Evolutionary conservation across 2,113 vertebrate species (phyloP), one percentile per base, ranked within the genome.

Genomic region (Falco punctatus): DNA sequence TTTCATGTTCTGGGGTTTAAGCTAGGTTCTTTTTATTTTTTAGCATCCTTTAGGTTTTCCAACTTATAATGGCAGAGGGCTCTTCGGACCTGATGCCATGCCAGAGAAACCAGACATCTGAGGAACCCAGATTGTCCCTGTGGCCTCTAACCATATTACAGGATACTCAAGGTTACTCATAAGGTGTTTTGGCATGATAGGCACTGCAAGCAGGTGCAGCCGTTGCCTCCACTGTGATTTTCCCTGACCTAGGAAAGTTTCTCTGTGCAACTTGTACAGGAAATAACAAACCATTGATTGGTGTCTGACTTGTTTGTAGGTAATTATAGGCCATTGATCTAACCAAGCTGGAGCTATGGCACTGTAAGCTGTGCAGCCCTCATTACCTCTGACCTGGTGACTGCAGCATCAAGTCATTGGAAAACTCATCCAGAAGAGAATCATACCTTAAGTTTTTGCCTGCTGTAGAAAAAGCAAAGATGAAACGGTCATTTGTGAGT

Each of bases 311-410:
- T 97, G 97, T 98, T 98, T 98, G 97, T 97, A 98, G 97, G 97
- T 98, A 98, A 98, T 98, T 98, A 98, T 93, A 98, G 97, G 92
- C 96, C 97, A 98, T 98, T 97, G 97, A 98, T 98, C 97, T 97
- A 94, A 92, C 93, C 38, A 86, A 90, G 96, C 95, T 92, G 95
- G 94, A 96, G 90, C 88, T 90, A 58, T 85, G 92, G 94, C 38
- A 74, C 79, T 57, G 51, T 96, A 94, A 94, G 75, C 79, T 95
- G 90, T 96, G 92, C 94, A 96, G 94, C 86, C 59, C 93, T 98
- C 92, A 85, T 97, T 98, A 97, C 96, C 94, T 98, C 97, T 96
- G 97, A 97, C 97, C 97, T 91, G 92, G 92, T 66, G 69, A 96
- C 95, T 95, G 88, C 94, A 78, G 92, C 40, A 54, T 90, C 58